Evolutionary conservation across 1,140 invertebrate species (phyloP).

Genomic region (Megalonaias nervosa): DNA sequence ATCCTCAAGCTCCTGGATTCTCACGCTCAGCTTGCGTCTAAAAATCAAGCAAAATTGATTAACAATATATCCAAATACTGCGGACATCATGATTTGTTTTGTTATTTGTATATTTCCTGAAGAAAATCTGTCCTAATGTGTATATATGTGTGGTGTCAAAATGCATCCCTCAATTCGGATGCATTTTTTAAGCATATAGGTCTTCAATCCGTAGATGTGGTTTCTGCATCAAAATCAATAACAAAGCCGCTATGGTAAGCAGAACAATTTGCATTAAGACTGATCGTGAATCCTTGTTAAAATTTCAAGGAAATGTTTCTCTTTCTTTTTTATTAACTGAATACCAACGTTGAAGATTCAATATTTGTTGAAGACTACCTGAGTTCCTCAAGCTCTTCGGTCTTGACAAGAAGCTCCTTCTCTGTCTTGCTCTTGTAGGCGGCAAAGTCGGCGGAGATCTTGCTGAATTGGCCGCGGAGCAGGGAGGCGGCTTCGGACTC

Average conservation of each 20-base stretch:
- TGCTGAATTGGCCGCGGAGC: constrained; percentile 57
- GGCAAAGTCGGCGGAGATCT: constrained; percentile 61
- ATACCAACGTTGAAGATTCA: neutral
- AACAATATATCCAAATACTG: neutral
- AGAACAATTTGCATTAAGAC: too few relatives aligned
- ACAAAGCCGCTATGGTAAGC: too few relatives aligned
- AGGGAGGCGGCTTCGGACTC: constrained; percentile 64
- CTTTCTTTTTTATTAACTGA: too few relatives aligned
- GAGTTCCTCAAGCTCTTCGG: constrained; percentile 69
- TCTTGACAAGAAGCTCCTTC: constrained; percentile 66
- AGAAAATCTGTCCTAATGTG: neutral
- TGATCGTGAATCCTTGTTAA: too few relatives aligned
- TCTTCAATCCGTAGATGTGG: too few relatives aligned
- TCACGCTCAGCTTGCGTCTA: constrained; percentile 66
- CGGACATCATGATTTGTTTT: neutral
- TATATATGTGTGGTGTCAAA: neutral
- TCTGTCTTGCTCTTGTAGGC: constrained; percentile 68
- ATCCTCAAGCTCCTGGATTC: constrained; percentile 68
- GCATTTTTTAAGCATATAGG: too few relatives aligned
- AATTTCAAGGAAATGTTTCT: too few relatives aligned
- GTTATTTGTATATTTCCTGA: neutral
- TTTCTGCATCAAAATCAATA: too few relatives aligned
- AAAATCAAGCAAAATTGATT: neutral
- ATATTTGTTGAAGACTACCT: constrained; percentile 46
- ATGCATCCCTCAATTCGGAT: neutral